Base-by-base conservation (phyloP, 2,888 invertebrate species). In the Drosophila phalerata region DNA sequence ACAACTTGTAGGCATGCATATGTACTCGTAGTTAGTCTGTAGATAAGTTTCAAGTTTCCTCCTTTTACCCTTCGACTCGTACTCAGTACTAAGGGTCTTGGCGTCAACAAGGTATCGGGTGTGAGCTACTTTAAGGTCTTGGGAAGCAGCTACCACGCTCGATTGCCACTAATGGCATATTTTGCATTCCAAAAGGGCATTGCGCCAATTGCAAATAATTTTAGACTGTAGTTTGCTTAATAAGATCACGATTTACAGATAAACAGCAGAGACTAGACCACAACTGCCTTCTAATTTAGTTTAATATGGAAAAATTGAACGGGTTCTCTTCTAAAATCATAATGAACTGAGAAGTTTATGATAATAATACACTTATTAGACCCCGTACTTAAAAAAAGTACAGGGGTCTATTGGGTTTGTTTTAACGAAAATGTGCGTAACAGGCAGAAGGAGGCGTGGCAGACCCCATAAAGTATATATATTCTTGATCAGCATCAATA, bases 121-220 rank as follows among this genome's bases (percentile, higher is more conserved):
- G 53, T 60, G 57, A 73, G 72, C 67, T 34, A 55, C 51, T 68
- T 69, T 48, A 62, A 70, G 66, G 79, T 79, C 82, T 69, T 69
- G 63, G 48, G 22, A 42, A 72, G 63, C 28, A 34, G 67, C 22
- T 25, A 68, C 71, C 74, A 81, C 69, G 52, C 48, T 75, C 66
- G 70, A 49, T 65, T 69, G 73, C 73, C 85, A 79, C 86, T 87
- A 87, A 89, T 88, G 88, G 86, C 86, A 87, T 87, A 87, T 81
- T 88, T 89, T 73, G 86, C 88, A 87, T 87, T 89, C 88, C 88
- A 71, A 79, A 72, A 82, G 80, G 74, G 76, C 75, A 81, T 74
- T 86, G 88, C 84, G 85, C 88, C 85, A 89, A 88, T 88, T 87
- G 83, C 71, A 85, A 86, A 85, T 87, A 81, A 80, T 81, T 88